These are phyloP conservation scores for Catostomus latipinnis DNA, from an alignment of 2,797 vertebrate species.

Conservation along the genomic window DNA sequence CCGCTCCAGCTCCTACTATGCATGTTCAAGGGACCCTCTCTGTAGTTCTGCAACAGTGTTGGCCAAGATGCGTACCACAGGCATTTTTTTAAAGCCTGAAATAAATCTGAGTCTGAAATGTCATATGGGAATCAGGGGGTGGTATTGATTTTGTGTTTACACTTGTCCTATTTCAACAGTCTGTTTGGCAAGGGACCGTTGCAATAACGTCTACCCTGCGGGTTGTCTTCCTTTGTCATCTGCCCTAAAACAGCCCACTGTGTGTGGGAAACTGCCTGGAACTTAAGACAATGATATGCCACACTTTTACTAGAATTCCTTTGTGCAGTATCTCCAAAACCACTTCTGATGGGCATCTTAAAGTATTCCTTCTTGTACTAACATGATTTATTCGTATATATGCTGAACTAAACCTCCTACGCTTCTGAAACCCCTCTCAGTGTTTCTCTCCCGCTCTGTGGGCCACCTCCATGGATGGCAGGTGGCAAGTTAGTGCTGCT, in stretches of 20 bases:
- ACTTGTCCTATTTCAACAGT: conserved; percentile 75
- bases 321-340: conserved; percentile 42
- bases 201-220: conserved; percentile 76
- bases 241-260: conserved; percentile 67
- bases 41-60: conserved; percentile 5
- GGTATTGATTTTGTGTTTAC: conserved; percentile 71
- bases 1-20: neutral
- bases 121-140: conserved; percentile 69
- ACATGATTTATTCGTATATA: conserved; percentile 13
- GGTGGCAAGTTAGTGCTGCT: conserved; percentile 30
- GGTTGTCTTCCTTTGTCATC: conserved; percentile 78
- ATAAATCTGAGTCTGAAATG: conserved; percentile 65
- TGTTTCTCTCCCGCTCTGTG: conserved; percentile 19
- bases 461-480: conserved; percentile 21
- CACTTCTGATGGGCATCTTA: neutral
- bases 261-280: conserved; percentile 64
- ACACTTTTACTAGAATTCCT: conserved; percentile 25
- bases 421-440: conserved; percentile 1
- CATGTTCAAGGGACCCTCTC: neutral
- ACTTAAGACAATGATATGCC: conserved; percentile 41
- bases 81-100: conserved; percentile 56
- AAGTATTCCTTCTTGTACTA: conserved; percentile 10
- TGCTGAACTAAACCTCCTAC: conserved; percentile 25
- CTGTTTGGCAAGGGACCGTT: conserved; percentile 77
- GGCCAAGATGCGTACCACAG: conserved; percentile 25